Base-by-base conservation (phyloP, 2,113 vertebrate genomes). In the Sylvilagus bachmani region DNA sequence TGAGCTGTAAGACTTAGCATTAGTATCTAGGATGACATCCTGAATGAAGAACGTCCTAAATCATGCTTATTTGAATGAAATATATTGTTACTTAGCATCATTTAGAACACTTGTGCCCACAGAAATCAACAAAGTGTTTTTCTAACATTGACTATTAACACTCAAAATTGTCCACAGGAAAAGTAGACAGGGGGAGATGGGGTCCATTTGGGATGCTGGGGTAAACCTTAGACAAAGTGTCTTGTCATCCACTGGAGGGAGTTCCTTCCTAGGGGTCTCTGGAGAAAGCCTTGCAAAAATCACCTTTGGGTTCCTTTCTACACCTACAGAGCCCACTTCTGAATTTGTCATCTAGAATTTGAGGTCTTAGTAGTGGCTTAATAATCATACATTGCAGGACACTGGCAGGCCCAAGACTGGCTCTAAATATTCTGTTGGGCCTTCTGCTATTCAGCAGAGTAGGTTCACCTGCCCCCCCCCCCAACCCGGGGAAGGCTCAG, bases 151-250 rank as follows among this genome's bases (percentile, higher is more conserved):
- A 80, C 31, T 55, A 21, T n/a, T 91, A 67, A 36, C 3, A 91
- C 36, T 21, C 16, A 69, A 44, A 86, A 91, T 80, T 24, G 55
- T 92, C 92, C 78, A 79, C n/a, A 29, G 44, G 61, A 66, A 91
- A 90, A 70, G 22, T 1, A 44, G 17, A 71, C 22, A n/a, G n/a
- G 64, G 14, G 16, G 64, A 58, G 38, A 58, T 6, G 7, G 22
- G n/a, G 6, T 22, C 12, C 51, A 53, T 64, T 81, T 17, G 44
- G 13, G 62, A 31, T 36, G 4, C 9, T 31, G 29, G 36, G 16
- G 10, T 51, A 31, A 71, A 12, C 44, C 31, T 70, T 36, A 5
- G 21, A 29, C 6, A 55, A 74, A 61, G 51, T 16, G 51, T 16
- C 51, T 64, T 3, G n/a, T n/a, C n/a, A n/a, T n/a, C n/a, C n/a